Conservation (phyloP, 2,888 invertebrate species). For the Rambutsinella grinnellia region DNA sequence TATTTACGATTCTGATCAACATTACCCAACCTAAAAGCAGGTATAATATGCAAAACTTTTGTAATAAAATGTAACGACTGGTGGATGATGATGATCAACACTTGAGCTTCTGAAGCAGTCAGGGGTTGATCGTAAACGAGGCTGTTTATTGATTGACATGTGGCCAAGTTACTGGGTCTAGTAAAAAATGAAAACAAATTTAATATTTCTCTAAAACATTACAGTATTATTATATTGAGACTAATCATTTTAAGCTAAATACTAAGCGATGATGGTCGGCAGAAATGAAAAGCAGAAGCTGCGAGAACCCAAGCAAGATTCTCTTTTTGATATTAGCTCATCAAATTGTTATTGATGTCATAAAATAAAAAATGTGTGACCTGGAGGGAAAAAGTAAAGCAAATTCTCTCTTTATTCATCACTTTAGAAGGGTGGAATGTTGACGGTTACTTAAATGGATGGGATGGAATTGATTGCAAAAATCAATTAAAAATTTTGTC, state of each 20-base stretch:
- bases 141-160: conserved; percentile 50
- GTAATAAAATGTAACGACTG: conserved; percentile 52
- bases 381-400: conserved; percentile 26
- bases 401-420: neutral
- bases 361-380: conserved; percentile 41
- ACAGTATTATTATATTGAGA: no score
- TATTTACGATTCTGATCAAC: no score
- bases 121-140: conserved; percentile 38
- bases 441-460: conserved; percentile 2
- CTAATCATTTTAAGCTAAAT: no score
- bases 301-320: no score
- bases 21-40: no score
- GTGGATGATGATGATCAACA: conserved; percentile 40
- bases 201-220: no score
- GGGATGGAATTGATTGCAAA: conserved; percentile 17
- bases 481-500: conserved; percentile 54
- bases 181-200: no score
- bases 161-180: no score
- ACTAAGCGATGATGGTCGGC: no score
- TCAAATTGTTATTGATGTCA: conserved; percentile 16
- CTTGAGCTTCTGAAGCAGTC: conserved; percentile 29
- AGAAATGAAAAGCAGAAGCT: no score
- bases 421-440: neutral
- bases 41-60: conserved; percentile 42
- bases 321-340: no score